A percentile compares a stretch with the other conserved stretches of the same genome.
These are phyloP conservation scores for Anneissia japonica DNA, from an alignment of 35 echinoderm and acorn worm genomes.

Conservation along the genomic window DNA sequence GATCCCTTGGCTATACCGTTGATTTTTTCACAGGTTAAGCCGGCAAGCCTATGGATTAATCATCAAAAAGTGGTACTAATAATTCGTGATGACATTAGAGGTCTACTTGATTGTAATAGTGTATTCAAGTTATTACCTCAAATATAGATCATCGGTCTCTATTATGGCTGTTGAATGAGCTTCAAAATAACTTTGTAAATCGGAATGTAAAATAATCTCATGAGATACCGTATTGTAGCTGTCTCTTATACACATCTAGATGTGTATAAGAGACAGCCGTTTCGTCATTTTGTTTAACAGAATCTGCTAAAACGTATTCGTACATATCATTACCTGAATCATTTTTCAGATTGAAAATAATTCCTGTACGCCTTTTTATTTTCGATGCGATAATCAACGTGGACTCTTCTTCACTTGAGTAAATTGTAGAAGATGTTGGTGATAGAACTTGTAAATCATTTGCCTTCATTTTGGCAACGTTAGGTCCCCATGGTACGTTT, in stretches of 20 bases:
- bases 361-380: neutral
- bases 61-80: no score
- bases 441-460: neutral
- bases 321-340: neutral
- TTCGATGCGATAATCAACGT: neutral
- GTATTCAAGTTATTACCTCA: no score
- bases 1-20: neutral
- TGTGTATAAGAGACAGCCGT: neutral
- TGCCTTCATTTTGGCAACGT: neutral
- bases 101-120: no score
- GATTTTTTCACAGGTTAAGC: neutral
- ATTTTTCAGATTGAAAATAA: neutral
- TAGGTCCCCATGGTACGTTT: neutral
- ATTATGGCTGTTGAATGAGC: no score
- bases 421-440: neutral
- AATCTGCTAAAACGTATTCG: neutral
- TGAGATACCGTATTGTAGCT: no score
- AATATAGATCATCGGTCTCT: no score
- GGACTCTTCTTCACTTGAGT: neutral
- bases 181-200: no score
- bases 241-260: no score
- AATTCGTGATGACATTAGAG: no score
- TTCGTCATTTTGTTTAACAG: neutral
- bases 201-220: no score
- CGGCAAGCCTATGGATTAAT: no score